Percentiles rank a stretch among this genome's conserved stretches.
Conservation (phyloP, 2,888 invertebrate genomes). For the Hirtodrosophila histrioides region DNA sequence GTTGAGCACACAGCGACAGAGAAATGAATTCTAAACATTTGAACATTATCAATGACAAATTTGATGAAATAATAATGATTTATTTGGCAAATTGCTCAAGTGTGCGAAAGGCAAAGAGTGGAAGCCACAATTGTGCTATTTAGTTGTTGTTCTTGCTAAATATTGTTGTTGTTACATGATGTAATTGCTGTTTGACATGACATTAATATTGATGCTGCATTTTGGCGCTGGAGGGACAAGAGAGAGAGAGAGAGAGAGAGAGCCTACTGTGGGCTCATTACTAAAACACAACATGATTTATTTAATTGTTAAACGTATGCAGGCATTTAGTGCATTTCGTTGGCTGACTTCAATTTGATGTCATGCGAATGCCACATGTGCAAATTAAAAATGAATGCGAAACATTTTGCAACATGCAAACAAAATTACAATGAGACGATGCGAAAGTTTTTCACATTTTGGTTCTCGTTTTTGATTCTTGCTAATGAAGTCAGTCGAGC, state of each 20-base stretch:
- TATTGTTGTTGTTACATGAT: constrained; percentile 54
- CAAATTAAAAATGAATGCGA: constrained; percentile 49
- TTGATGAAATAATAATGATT: constrained; percentile 80
- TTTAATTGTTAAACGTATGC: constrained; percentile 66
- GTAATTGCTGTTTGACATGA: constrained; percentile 79
- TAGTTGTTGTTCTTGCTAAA: constrained; percentile 23
- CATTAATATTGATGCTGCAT: constrained; percentile 72
- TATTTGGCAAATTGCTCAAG: constrained; percentile 77
- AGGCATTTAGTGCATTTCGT: constrained; percentile 43
- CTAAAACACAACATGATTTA: constrained; percentile 72
- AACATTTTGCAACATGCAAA: constrained; percentile 44
- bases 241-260: no score
- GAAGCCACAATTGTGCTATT: constrained; percentile 56
- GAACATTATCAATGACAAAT: constrained; percentile 76
- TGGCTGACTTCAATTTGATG: constrained; percentile 32
- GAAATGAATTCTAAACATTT: constrained; percentile 16
- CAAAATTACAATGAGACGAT: constrained; percentile 31
- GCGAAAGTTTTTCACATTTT: constrained; percentile 33
- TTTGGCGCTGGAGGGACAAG: constrained; percentile 18
- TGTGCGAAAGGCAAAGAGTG: constrained; percentile 60
- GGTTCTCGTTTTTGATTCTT: constrained; percentile 48
- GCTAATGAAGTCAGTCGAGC: constrained; percentile 73
- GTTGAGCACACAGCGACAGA: constrained; percentile 10
- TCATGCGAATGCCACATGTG: neutral
- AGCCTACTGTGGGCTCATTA: constrained; percentile 51